These are phyloP conservation scores for Sitobion miscanthi DNA, from an alignment of 1,140 invertebrate genomes.

Conservation along the genomic window DNA sequence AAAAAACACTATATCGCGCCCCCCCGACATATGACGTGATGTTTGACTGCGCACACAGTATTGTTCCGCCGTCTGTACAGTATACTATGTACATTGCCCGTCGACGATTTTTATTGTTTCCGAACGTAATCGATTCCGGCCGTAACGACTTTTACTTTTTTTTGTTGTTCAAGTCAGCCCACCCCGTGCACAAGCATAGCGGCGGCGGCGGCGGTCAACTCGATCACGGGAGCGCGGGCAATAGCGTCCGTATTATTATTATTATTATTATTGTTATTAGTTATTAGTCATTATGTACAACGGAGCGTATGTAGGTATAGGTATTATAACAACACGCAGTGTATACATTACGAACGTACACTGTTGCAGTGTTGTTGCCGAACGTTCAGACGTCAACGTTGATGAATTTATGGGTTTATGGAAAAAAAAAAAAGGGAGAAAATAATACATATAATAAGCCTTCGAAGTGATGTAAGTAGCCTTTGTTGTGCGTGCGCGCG, in stretches of 20 bases:
- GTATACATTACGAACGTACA: background rate
- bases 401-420: slow-evolving; percentile 53
- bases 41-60: background rate
- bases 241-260: background rate
- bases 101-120: slow-evolving; percentile 13
- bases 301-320: background rate
- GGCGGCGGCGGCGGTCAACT: background rate
- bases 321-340: background rate
- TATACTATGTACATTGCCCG: background rate
- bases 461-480: slow-evolving; percentile 33
- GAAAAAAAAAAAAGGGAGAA: slow-evolving; percentile 29
- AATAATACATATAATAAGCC: slow-evolving; percentile 44
- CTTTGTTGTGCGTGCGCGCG: slow-evolving; percentile 43
- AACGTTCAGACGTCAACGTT: slow-evolving; percentile 44
- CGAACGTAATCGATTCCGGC: slow-evolving; percentile 9
- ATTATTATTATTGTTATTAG: background rate
- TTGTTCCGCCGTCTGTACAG: background rate
- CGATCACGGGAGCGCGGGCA: background rate
- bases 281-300: background rate
- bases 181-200: background rate
- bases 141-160: slow-evolving; percentile 8
- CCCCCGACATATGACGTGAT: background rate
- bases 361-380: background rate
- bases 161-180: background rate
- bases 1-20: background rate